phyloP scores from a whole-genome alignment of 2,888 invertebrate genomes.

The Phyto melanocephala region DNA sequence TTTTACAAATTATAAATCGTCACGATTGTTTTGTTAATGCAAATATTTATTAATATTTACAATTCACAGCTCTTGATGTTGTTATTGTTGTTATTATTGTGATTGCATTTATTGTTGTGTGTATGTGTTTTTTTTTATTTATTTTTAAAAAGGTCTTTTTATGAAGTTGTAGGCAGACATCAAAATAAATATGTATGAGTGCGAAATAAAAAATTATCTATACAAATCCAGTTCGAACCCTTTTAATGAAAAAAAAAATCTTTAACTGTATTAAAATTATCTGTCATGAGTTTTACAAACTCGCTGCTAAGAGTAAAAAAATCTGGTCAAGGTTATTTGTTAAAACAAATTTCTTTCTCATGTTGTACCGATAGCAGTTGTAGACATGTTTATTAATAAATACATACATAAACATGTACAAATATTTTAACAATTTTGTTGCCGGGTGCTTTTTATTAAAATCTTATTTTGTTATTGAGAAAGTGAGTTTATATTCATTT shows the following conservation, averaged over 20 bases:
- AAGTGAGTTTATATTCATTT: not conserved
- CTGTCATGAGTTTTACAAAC: not conserved
- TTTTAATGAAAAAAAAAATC: not conserved
- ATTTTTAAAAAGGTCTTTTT: not conserved
- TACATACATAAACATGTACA: not conserved
- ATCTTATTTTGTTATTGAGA: not conserved
- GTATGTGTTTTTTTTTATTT: not conserved
- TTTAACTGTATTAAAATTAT: not conserved
- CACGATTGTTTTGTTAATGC: too few relatives aligned
- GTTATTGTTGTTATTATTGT: too few relatives aligned
- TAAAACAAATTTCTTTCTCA: not conserved
- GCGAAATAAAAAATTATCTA: not conserved
- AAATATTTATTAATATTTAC: too few relatives aligned
- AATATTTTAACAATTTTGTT: not conserved
- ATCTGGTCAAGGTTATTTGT: constrained; percentile 44
- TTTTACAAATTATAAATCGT: too few relatives aligned
- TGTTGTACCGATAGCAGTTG: not conserved
- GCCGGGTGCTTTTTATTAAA: not conserved
- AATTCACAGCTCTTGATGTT: too few relatives aligned
- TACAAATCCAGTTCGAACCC: not conserved
- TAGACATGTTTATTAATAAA: not conserved
- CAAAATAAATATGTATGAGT: too few relatives aligned
- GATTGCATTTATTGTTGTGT: too few relatives aligned
- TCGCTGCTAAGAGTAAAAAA: constrained; percentile 6
- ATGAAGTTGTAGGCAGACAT: too few relatives aligned